Base-by-base conservation (phyloP, 2,888 invertebrate species). In the Drosophila affinis region DNA sequence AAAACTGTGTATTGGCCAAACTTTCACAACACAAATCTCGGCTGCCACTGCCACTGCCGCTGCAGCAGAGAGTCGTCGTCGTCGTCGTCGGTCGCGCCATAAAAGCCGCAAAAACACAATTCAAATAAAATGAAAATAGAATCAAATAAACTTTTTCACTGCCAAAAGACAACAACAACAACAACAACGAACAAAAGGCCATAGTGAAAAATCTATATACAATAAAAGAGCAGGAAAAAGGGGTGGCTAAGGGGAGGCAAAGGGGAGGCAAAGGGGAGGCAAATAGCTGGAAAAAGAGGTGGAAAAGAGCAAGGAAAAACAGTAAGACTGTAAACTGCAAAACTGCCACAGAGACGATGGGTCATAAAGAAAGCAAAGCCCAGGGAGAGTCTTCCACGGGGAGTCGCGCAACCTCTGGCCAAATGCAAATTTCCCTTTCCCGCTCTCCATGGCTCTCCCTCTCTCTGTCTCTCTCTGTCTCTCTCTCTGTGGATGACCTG, bases 51-150 rank as follows among this genome's bases (percentile, higher is more conserved):
- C 24, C 5, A 7, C 9, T 27, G 24, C 24, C 24, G 27, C 27
- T 27, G 27, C 27, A 27, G 27, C 59, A 59, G 46, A 52, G 47
- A 56, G 72, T 39, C 9, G 32, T 32, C 32, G 32, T 32, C 39
- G 71, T 39, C 9, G 32, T 32, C 32, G 32, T 32, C 39, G 39
- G 14, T 39, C 77, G 70, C 53, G 78, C 83, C 83, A 84, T 84
- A 84, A 84, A 84, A 88, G 88, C 86, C 75, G 49, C 65, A 64
- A 49, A 68, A 83, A 64, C 88, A 88, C 83, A 83, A 83, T 83
- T 88, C 88, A 86, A 88, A 83, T 88, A 83, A 83, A 86, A 83
- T 88, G 83, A 88, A 84, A 88, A 88, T 86, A 88, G 83, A 88
- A 84, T 84, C 83, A 84, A 84, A 84, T 84, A 84, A 84, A 84